A percentile compares a stretch with the other conserved stretches of the same genome.
These are phyloP conservation scores for Bursaphelenchus mucronatus DNA, from an alignment of 1,140 invertebrate species.

Conservation along the genomic window DNA sequence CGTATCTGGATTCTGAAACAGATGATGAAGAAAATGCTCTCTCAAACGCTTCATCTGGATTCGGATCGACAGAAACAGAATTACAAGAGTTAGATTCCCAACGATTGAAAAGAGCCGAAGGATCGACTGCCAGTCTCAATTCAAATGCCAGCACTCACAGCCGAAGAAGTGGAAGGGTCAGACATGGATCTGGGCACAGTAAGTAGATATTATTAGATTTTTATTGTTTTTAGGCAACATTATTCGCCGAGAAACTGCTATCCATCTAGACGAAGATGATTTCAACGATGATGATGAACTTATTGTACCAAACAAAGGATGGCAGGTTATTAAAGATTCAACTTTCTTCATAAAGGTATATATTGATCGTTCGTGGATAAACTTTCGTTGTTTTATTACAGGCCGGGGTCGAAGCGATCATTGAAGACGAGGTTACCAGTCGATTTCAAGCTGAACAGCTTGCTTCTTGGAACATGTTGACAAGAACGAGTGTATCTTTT, in stretches of 20 bases:
- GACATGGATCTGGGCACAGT: too few relatives aligned
- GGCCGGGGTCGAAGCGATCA: slow-evolving; percentile 59
- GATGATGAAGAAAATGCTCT: background rate
- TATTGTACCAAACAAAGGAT: background rate
- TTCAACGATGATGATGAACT: slow-evolving; percentile 2
- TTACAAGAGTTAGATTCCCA: too few relatives aligned
- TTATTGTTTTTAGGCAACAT: background rate
- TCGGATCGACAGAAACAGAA: too few relatives aligned
- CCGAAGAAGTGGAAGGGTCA: background rate
- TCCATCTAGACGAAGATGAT: slow-evolving; percentile 16
- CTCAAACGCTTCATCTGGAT: too few relatives aligned
- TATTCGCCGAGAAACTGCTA: slow-evolving; percentile 13
- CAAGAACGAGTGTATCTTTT: slow-evolving; percentile 50
- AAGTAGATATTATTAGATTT: background rate
- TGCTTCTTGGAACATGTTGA: slow-evolving; percentile 59
- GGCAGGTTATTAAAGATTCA: slow-evolving; percentile 15
- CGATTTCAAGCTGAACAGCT: slow-evolving; percentile 59
- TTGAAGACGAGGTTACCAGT: slow-evolving; percentile 60
- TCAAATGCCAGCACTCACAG: slow-evolving; percentile 6
- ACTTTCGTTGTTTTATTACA: slow-evolving; percentile 5
- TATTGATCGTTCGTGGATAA: slow-evolving; percentile 23
- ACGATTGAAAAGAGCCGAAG: background rate
- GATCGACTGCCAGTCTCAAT: background rate
- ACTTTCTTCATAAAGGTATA: slow-evolving; percentile 28
- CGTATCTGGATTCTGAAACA: background rate